These are phyloP conservation scores for Barbus barbus DNA, from an alignment of 2,113 vertebrate genomes.

Conservation along the genomic window DNA sequence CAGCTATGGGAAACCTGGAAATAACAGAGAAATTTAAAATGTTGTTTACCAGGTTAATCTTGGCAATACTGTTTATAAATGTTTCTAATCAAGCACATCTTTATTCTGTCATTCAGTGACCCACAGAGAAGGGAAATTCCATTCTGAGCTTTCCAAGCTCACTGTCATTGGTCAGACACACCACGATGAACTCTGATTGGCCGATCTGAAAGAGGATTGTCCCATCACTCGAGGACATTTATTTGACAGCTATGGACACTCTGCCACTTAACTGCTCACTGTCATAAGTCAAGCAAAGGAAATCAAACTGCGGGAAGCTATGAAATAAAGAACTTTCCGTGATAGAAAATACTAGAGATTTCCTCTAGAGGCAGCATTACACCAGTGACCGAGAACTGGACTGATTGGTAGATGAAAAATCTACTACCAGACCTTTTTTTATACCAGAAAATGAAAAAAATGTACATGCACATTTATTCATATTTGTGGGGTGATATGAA, in stretches of 20 bases:
- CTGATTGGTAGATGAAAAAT: not conserved
- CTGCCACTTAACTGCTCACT: slow-evolving; percentile 11
- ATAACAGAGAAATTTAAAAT: not conserved
- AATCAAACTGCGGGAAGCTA: not conserved
- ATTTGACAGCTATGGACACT: slow-evolving; percentile 14
- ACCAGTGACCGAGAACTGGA: not conserved
- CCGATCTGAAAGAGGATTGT: slow-evolving; percentile 27
- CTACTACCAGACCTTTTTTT: not conserved
- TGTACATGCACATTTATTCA: not conserved
- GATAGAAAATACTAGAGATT: not conserved
- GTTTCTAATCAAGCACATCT: not conserved
- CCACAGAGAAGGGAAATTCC: slow-evolving; percentile 89
- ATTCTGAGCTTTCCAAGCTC: slow-evolving; percentile 87
- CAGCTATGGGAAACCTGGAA: not conserved
- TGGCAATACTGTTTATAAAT: not conserved
- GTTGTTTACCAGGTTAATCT: not conserved
- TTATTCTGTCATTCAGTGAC: slow-evolving; percentile 75
- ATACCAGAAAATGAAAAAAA: no score
- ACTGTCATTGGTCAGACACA: slow-evolving; percentile 76
- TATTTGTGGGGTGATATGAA: not conserved
- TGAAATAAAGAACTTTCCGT: not conserved
- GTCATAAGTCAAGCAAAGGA: slow-evolving; percentile 14
- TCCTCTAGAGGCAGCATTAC: not conserved
- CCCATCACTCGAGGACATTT: not conserved
- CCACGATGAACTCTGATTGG: slow-evolving; percentile 83